Conservation (phyloP, 2,888 invertebrate genomes). For the Torymus tubicola region DNA sequence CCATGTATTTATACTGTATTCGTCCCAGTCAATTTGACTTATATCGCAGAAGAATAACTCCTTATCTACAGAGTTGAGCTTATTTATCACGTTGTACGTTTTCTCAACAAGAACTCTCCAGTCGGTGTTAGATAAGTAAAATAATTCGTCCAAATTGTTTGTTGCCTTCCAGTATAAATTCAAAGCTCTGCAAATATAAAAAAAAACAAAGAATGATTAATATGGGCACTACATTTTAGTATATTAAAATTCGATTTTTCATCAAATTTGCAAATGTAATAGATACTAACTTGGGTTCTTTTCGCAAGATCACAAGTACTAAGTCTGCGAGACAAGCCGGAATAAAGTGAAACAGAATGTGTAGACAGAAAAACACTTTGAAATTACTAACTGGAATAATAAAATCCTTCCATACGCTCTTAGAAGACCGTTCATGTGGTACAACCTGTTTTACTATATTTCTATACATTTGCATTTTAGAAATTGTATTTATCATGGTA, state of each 20-base stretch:
- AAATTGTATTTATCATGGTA: conserved; percentile 81
- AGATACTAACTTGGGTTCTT: conserved; percentile 63
- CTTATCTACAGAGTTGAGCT: conserved; percentile 61
- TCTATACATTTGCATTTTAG: conserved; percentile 5
- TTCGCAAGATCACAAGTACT: conserved; percentile 56
- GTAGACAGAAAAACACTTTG: conserved; percentile 51
- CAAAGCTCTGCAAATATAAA: background rate
- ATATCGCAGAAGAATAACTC: conserved; percentile 64
- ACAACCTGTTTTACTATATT: conserved; percentile 3
- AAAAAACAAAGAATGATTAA: background rate
- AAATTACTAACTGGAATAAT: conserved; percentile 12
- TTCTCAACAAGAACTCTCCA: conserved; percentile 60
- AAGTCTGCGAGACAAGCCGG: conserved; percentile 63
- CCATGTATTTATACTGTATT: background rate
- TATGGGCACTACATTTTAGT: background rate
- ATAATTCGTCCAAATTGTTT: background rate
- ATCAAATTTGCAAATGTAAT: too few relatives aligned
- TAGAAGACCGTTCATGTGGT: conserved; percentile 51
- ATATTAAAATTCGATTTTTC: background rate
- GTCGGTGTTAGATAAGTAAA: conserved; percentile 47
- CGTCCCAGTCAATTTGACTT: conserved; percentile 61
- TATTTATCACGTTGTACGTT: conserved; percentile 60
- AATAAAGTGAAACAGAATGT: conserved; percentile 62
- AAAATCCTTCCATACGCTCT: conserved; percentile 59
- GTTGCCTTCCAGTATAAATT: background rate